Base-by-base conservation (phyloP, 2,797 vertebrate genomes). In the Allenopithecus nigroviridis region DNA sequence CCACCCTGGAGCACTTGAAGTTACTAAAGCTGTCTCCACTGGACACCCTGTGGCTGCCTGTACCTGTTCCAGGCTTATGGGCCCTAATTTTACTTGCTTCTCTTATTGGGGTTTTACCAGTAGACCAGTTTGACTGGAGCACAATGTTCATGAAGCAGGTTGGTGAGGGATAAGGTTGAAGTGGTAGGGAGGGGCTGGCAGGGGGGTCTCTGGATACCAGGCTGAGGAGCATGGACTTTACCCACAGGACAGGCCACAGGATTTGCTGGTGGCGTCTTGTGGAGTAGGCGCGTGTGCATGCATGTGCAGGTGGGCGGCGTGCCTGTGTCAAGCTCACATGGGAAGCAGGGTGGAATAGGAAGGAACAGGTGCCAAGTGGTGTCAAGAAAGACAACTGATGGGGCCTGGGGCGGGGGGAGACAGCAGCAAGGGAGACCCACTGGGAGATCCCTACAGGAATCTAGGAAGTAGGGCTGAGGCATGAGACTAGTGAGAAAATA, bases 51-150 rank as follows among this genome's bases (percentile, higher is more conserved):
- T 46, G 41, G 21, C 75, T 84, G n/a, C 78, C 76, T 22, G 6
- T 30, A 19, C 61, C 89, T 78, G 79, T 81, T 84, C 84, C 1
- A 19, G 80, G 88, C 36, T 94, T 80, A 19, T 53, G 6, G 43
- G 85, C 89, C 95, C 94, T 68, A 55, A 76, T 78, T 87, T 78
- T 57, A 61, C 93, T 72, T 36, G 68, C 88, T 97, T 97, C 96
- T 96, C 98, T 97, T 97, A 98, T 97, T 94, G 39, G 80, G 87
- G 83, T 72, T 84, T 93, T 90, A 36, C 87, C 76, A 53, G 80
- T 26, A 74, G 89, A 92, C 94, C 76, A 61, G 84, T 72, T 43
- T 43, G 72, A 79, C 90, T 30, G 36, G 74, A 74, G 68, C 2
- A 26, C 85, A 86, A 93, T 59, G 64, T 55, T 96, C 59, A 2